phyloP scores from a whole-genome alignment of 53 echinoderm and acorn worm genomes.

The Echinarachnius parma region DNA sequence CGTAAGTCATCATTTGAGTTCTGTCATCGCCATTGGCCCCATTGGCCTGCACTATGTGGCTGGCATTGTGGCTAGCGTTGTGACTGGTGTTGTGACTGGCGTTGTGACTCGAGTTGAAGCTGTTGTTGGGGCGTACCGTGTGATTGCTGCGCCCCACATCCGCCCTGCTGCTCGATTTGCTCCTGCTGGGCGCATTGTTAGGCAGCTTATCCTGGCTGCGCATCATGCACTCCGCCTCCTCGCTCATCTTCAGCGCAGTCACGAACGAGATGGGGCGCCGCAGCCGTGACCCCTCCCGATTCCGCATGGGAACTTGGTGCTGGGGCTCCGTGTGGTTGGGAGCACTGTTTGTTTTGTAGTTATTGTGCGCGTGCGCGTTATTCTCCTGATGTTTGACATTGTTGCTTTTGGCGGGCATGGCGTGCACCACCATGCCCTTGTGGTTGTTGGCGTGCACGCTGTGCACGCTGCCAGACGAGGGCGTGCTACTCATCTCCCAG shows the following conservation, averaged over 20 bases:
- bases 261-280: conserved; percentile 93
- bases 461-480: conserved; percentile 45
- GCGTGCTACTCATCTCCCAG: conserved; percentile 49
- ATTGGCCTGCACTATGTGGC: conserved; percentile 43
- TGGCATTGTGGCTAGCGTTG: conserved; percentile 34
- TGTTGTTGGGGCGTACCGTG: not conserved
- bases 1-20: conserved; percentile 58
- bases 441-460: conserved; percentile 14
- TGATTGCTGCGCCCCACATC: conserved; percentile 10
- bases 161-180: conserved; percentile 31
- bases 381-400: conserved; percentile 36
- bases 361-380: conserved; percentile 20
- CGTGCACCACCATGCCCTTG: conserved; percentile 22
- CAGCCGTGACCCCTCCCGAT: conserved; percentile 66
- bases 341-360: conserved; percentile 30
- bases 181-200: conserved; percentile 24
- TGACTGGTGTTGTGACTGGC: conserved; percentile 1
- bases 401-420: conserved; percentile 8
- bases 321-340: conserved; percentile 28
- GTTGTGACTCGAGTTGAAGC: conserved; percentile 25
- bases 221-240: conserved; percentile 65
- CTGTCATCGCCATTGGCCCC: conserved; percentile 45
- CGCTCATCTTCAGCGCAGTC: conserved; percentile 85
- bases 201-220: conserved; percentile 34
- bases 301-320: conserved; percentile 28